phyloP scores from a whole-genome alignment of 2,797 vertebrate genomes.

The Melanotaenia boesemani region DNA sequence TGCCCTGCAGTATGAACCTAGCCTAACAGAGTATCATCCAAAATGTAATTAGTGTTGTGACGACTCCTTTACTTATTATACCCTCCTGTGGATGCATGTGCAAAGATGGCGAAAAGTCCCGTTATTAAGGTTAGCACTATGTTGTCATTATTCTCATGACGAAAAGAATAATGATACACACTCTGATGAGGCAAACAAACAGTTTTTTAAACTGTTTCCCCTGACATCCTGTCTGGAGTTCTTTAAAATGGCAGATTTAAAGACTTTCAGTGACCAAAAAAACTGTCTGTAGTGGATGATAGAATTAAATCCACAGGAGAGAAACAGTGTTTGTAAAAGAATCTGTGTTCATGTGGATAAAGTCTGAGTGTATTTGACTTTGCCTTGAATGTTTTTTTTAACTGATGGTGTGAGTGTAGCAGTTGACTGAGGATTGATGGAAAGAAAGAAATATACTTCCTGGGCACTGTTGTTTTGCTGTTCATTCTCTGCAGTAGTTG shows the following conservation, averaged over 20 bases:
- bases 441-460: not conserved
- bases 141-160: no score
- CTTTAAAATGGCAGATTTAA: not conserved
- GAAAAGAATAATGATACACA: no score
- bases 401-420: constrained; percentile 17
- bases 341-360: not conserved
- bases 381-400: constrained; percentile 2
- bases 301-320: not conserved
- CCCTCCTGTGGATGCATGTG: no score
- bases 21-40: no score
- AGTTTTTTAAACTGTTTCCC: not conserved
- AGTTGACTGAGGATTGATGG: not conserved
- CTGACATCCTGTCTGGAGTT: not conserved
- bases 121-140: no score
- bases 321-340: no score
- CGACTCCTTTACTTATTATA: no score
- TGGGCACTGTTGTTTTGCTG: constrained; percentile 1
- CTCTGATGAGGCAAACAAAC: not conserved
- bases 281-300: not conserved
- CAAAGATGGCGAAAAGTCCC: no score
- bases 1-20: no score
- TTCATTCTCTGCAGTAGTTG: constrained; percentile 3
- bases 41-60: no score
- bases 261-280: not conserved
- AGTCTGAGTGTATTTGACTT: constrained; percentile 10